Percentiles rank a stretch among this genome's conserved stretches.
Evolutionary conservation across 2,113 vertebrate genomes (phyloP).

Genomic region (Taxidea taxus): DNA sequence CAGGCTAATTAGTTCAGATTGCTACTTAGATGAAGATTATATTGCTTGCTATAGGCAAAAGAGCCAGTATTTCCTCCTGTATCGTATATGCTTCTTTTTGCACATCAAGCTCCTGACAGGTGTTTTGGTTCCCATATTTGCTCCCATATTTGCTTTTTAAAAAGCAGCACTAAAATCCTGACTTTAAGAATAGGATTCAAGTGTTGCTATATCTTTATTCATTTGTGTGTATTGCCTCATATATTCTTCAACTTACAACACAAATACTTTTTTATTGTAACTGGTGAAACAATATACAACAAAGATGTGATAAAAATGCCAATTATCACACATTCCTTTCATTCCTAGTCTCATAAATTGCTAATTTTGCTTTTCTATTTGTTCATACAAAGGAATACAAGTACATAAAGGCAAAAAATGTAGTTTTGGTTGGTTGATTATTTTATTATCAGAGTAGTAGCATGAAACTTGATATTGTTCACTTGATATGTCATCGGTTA

Average conservation of each 20-base stretch:
- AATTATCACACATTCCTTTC: not conserved
- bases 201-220: not conserved
- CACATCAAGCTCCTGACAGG: not conserved
- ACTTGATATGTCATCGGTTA: not conserved
- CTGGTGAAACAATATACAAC: not conserved
- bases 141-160: not conserved
- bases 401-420: not conserved
- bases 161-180: not conserved
- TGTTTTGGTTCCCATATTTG: not conserved
- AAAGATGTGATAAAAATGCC: not conserved
- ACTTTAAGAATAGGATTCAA: not conserved
- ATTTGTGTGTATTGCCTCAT: not conserved
- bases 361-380: not conserved
- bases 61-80: not conserved
- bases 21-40: not conserved
- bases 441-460: conserved; percentile 35
- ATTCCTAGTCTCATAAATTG: not conserved
- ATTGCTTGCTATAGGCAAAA: not conserved
- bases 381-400: not conserved
- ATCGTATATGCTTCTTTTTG: not conserved
- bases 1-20: not conserved
- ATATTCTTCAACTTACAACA: not conserved
- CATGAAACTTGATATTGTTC: conserved; percentile 12
- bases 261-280: not conserved
- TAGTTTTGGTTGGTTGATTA: not conserved